Conservation (phyloP, 2,888 invertebrate genomes). For the Dynastes hyllus region DNA sequence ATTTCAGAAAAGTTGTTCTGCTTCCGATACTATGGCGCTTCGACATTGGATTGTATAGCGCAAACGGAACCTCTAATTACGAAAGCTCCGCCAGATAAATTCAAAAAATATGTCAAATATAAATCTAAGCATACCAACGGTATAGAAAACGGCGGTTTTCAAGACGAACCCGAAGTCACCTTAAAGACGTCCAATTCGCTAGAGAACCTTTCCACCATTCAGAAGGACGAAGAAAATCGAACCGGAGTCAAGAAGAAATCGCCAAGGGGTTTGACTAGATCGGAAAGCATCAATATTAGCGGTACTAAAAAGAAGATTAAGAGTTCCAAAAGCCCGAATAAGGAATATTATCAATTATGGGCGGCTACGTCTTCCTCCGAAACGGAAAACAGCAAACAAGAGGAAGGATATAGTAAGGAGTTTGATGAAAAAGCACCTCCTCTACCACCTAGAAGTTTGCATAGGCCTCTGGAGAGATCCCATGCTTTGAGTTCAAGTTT, state of each 20-base stretch:
- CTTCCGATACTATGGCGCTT: constrained; percentile 81
- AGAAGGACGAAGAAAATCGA: constrained; percentile 57
- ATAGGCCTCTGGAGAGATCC: constrained; percentile 82
- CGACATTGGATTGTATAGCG: constrained; percentile 78
- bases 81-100: constrained; percentile 74
- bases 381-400: constrained; percentile 65
- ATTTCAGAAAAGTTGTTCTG: constrained; percentile 78
- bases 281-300: constrained; percentile 73
- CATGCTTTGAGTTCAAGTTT: constrained; percentile 64
- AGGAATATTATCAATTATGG: constrained; percentile 82
- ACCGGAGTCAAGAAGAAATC: constrained; percentile 69
- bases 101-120: constrained; percentile 73
- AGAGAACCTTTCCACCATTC: constrained; percentile 64
- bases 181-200: constrained; percentile 65
- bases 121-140: constrained; percentile 69
- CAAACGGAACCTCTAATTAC: constrained; percentile 78
- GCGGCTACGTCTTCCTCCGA: constrained; percentile 71
- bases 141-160: constrained; percentile 69
- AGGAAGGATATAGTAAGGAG: constrained; percentile 68
- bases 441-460: constrained; percentile 81
- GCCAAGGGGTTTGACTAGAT: constrained; percentile 64
- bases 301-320: constrained; percentile 81
- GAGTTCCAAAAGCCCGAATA: constrained; percentile 74
- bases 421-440: constrained; percentile 76
- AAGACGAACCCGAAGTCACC: constrained; percentile 64